Conservation (phyloP, 2,888 invertebrate genomes). For the Protodeltote pygarga region DNA sequence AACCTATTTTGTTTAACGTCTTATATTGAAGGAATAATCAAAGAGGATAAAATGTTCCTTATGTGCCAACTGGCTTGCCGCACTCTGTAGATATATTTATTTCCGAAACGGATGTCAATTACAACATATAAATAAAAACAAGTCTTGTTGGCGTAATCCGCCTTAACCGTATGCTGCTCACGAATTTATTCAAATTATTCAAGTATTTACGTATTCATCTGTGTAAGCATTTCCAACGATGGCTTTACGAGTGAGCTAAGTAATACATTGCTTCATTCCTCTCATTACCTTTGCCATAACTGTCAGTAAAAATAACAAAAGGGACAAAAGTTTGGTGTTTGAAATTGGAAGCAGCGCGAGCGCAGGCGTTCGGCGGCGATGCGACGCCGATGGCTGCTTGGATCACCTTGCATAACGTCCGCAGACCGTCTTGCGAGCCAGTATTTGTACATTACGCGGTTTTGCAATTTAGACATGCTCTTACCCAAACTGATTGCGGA, state of each 20-base stretch:
- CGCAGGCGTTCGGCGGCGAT: no score
- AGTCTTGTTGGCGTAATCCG: constrained; percentile 9
- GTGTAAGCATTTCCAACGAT: constrained; percentile 24
- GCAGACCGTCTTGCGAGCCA: constrained; percentile 23
- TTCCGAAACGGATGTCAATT: constrained; percentile 53
- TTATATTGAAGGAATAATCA: no score
- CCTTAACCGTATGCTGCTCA: constrained; percentile 16
- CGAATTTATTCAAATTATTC: constrained; percentile 31
- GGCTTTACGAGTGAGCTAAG: constrained; percentile 16
- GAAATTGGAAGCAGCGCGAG: constrained; percentile 1
- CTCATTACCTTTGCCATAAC: constrained; percentile 22
- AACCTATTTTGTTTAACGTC: no score
- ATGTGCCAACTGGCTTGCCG: no score
- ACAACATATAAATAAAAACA: constrained; percentile 21
- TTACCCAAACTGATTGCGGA: constrained; percentile 74
- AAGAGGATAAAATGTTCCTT: no score
- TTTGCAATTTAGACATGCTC: constrained; percentile 69
- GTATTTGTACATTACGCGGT: constrained; percentile 63
- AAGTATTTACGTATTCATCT: constrained; percentile 32
- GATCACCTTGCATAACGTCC: constrained; percentile 65
- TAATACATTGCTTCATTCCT: constrained; percentile 23
- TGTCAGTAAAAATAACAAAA: constrained; percentile 17
- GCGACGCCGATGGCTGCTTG: constrained; percentile 30
- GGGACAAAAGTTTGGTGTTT: constrained; percentile 14
- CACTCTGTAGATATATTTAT: constrained; percentile 7